phyloP scores from a whole-genome alignment of 2,888 invertebrate genomes.

The Eurytoma californica region DNA sequence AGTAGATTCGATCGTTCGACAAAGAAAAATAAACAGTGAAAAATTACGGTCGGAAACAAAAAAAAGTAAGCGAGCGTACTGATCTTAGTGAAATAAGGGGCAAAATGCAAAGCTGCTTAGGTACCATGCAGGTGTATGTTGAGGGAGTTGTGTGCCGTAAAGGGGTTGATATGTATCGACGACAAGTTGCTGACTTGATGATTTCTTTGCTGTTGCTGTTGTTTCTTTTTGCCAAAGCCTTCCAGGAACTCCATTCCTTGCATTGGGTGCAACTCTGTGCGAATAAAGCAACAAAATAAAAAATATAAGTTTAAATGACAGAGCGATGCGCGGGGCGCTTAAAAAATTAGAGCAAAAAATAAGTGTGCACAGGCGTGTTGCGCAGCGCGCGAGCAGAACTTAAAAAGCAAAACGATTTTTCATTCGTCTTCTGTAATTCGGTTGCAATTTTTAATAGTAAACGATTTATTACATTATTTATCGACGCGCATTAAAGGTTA shows the following conservation, averaged over 20 bases:
- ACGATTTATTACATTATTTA: no score
- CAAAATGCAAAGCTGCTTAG: conserved; percentile 22
- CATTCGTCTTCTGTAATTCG: no score
- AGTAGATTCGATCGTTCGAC: no score
- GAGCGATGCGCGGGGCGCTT: no score
- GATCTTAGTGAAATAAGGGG: background rate
- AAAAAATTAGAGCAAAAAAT: no score
- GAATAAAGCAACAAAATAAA: conserved; percentile 31
- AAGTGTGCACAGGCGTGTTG: no score
- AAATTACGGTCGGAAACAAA: background rate
- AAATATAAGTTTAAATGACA: background rate
- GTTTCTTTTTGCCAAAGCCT: conserved; percentile 73
- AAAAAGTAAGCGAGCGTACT: background rate
- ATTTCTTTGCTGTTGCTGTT: conserved; percentile 63
- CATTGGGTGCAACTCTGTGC: conserved; percentile 69
- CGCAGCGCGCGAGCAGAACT: no score
- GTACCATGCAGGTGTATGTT: conserved; percentile 74
- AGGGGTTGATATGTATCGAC: conserved; percentile 69
- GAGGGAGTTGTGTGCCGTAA: conserved; percentile 71
- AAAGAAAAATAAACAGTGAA: background rate
- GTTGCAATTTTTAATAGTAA: no score
- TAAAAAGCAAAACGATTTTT: no score
- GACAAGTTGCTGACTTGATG: conserved; percentile 66
- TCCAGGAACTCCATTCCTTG: conserved; percentile 75
- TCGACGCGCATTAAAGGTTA: no score